A percentile compares a stretch with the other conserved stretches of the same genome.
phyloP scores from a whole-genome alignment of 1,140 invertebrate genomes.

The Gryon sp. region DNA sequence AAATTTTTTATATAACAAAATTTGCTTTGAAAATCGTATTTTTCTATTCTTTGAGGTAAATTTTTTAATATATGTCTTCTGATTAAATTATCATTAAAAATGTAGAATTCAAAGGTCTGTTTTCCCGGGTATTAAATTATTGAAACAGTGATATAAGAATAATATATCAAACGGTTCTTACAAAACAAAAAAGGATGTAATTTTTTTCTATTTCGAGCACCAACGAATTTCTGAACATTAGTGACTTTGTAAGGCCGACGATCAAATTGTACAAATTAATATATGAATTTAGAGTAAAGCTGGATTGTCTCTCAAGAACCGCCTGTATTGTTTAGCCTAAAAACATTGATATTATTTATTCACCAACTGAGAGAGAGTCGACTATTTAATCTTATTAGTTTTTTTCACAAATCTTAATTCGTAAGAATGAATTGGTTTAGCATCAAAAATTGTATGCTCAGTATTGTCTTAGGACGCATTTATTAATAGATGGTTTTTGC shows the following conservation, averaged over 20 bases:
- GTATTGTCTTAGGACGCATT: slow-evolving; percentile 35
- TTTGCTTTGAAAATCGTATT: no score
- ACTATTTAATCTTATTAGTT: slow-evolving; percentile 26
- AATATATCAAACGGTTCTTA: slow-evolving; percentile 33
- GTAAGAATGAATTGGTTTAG: slow-evolving; percentile 25
- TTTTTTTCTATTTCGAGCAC: no score
- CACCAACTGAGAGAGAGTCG: slow-evolving; percentile 34
- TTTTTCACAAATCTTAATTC: slow-evolving; percentile 31
- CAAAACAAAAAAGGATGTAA: slow-evolving; percentile 23
- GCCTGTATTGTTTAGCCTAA: slow-evolving; percentile 33
- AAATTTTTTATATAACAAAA: no score
- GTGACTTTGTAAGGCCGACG: slow-evolving; percentile 49
- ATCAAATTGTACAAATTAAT: slow-evolving; percentile 21
- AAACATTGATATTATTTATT: slow-evolving; percentile 34
- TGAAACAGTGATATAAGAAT: no score
- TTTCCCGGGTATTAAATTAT: no score
- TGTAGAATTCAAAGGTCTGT: no score
- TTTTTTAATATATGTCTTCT: no score
- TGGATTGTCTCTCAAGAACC: slow-evolving; percentile 57
- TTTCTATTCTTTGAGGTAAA: no score
- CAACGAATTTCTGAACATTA: slow-evolving; percentile 23
- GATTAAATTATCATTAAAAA: no score
- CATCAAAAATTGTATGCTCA: slow-evolving; percentile 50
- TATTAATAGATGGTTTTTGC: slow-evolving; percentile 20
- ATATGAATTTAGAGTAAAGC: slow-evolving; percentile 8